Evolutionary conservation across 2,797 vertebrate species (phyloP), one percentile per base, ranked within the genome.

Genomic region (Gymnoscopelus microlampas): DNA sequence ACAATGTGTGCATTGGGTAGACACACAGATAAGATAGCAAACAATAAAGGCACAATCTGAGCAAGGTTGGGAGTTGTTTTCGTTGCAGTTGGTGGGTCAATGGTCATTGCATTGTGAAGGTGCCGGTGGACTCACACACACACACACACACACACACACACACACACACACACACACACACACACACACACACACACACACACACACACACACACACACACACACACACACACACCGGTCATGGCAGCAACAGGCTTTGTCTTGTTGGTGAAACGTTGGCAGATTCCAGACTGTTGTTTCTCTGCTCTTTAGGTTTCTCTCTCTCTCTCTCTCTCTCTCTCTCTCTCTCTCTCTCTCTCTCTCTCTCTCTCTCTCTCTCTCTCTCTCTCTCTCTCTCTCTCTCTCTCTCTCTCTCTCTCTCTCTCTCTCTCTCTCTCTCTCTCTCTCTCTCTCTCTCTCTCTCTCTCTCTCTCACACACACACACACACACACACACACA

Each of bases 241-340:
- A 83, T 84, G 86, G 56, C 32, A 58, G 80, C 70, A 39, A 24
- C 65, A 60, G 77, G 77, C 68, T 87, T 87, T 90, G 86, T 90
- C 62, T 79, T 39, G 0, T 29, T 53, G 69, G 65, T 86, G 80
- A 88, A 89, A 79, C 57, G 69, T 83, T 87, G 78, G 85, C 87
- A 90, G 86, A 90, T 89, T 89, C 87, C 86, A 76, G 64, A 12
- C 69, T 75, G 74, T 83, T 87, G 77, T 81, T 82, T 70, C 77
- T 85, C 60, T 83, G 59, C 63, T 73, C 61, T 80, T 80, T 54
- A 15, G 63, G 66, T 65, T 47, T 72, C 62, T 44, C 54, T 15
- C 11, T 69, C 57, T 23, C 11, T 56, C 32, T 39, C 35, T 56
- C 26, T 44, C 13, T 9, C 26, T 53, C 50, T 51, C 57, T 23